Percentiles rank a stretch among this genome's conserved stretches.
These are phyloP conservation scores for Adelognathus sp. DNA, from an alignment of 2,888 invertebrate genomes.

Conservation along the genomic window DNA sequence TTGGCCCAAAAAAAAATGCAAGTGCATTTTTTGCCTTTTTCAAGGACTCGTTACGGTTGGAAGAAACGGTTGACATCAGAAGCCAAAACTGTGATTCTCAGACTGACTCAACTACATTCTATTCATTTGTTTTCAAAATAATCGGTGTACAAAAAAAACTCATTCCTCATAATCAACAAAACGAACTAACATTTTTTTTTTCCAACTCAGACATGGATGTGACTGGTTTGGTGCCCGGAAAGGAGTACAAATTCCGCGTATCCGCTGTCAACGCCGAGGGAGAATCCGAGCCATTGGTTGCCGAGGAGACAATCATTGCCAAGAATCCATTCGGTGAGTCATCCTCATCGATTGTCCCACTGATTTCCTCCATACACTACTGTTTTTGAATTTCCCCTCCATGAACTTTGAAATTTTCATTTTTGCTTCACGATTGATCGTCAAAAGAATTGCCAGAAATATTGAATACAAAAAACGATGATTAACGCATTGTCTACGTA, in stretches of 20 bases:
- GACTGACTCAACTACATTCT: too few species aligned
- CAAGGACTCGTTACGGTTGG: too few species aligned
- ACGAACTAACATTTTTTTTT: conserved; percentile 14
- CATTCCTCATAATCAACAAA: not conserved
- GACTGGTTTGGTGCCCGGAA: conserved; percentile 92
- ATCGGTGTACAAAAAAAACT: not conserved
- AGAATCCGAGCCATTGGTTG: conserved; percentile 95
- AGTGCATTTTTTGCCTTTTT: too few species aligned
- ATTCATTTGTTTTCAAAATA: too few species aligned
- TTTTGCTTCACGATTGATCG: too few species aligned
- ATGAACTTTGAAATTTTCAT: not conserved
- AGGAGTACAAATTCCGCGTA: conserved; percentile 98
- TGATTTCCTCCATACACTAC: not conserved
- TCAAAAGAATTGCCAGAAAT: too few species aligned
- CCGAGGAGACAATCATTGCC: conserved; percentile 93
- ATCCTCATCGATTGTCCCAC: not conserved
- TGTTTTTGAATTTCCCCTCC: not conserved
- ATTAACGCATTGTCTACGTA: too few species aligned
- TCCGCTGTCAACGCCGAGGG: conserved; percentile 98
- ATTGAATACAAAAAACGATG: too few species aligned
- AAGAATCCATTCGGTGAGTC: conserved; percentile 96
- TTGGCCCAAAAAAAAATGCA: too few species aligned
- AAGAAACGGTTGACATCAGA: too few species aligned
- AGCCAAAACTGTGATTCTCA: too few species aligned
- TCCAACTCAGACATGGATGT: conserved; percentile 86